These are phyloP conservation scores for Morone chrysops DNA, from an alignment of 2,113 vertebrate species.

Conservation along the genomic window DNA sequence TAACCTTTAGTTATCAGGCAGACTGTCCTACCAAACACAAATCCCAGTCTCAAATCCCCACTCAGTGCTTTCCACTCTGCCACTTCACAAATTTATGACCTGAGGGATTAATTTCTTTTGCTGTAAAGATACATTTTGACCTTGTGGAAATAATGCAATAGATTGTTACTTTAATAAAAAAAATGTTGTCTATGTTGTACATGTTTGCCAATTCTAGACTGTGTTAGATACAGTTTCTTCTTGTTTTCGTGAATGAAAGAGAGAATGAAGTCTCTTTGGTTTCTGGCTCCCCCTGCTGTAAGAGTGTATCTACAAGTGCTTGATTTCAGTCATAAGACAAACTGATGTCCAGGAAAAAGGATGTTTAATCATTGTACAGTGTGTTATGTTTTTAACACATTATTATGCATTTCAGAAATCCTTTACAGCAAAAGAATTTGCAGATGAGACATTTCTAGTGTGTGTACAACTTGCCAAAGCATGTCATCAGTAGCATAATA, in stretches of 20 bases:
- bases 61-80: slow-evolving; percentile 8
- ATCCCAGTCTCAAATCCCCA: not conserved
- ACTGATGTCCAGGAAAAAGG: not conserved
- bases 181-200: not conserved
- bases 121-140: not conserved
- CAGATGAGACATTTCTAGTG: not conserved
- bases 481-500: not conserved
- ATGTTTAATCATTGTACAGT: not conserved
- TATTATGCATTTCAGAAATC: not conserved
- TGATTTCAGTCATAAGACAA: not conserved
- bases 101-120: not conserved
- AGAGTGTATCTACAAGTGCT: not conserved
- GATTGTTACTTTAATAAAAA: not conserved
- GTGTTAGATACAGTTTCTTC: not conserved
- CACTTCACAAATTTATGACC: not conserved
- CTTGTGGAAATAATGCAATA: not conserved
- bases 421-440: not conserved
- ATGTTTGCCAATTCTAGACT: not conserved
- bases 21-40: not conserved
- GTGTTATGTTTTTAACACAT: not conserved
- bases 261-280: not conserved
- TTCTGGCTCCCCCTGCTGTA: slow-evolving; percentile 55
- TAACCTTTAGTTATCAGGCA: slow-evolving; percentile 34
- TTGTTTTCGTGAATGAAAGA: not conserved
- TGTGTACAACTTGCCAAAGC: not conserved